Evolutionary conservation across 2,797 vertebrate genomes (phyloP), one percentile per base, ranked within the genome.

Genomic region (Geotrypetes seraphini): DNA sequence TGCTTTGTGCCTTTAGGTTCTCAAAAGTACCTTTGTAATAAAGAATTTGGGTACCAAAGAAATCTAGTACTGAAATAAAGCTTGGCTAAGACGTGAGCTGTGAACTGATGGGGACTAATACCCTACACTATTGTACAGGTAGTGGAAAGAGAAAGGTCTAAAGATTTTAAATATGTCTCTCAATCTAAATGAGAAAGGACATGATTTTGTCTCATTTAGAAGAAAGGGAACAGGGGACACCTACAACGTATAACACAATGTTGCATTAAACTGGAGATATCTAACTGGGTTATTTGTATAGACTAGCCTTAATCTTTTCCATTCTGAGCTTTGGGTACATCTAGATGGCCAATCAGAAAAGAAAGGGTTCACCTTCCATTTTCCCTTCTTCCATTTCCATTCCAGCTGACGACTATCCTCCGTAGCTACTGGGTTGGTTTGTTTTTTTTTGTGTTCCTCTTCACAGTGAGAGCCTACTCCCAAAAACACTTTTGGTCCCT

Each of bases 251-350:
- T 71, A 71, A 58, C 43, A 72, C 56, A 63, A 63, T 48, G n/a
- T n/a, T n/a, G n/a, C n/a, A n/a, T n/a, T n/a, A 67, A 78, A 83
- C 79, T 83, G 79, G 79, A 83, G 79, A 83, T 83, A 71, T 37
- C 63, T 74, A 78, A 83, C 79, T 83, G 79, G 78, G 76, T 63
- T 59, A 71, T 45, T 57, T 70, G n/a, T 69, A 10, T 51, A 78
- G 62, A 74, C 60, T 65, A 66, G 75, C 65, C 65, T 66, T 63
- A 71, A 58, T 28, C 19, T 67, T 73, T 69, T 66, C 53, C 52
- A 36, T 73, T 68, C 61, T 75, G 75, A 72, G 78, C 65, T n/a
- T 69, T 75, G 78, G 76, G 73, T 66, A 70, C 75, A 73, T 70
- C 71, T 62, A 72, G 60, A 72, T 66, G 75, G 75, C 75, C 71